Evolutionary conservation across 2,888 invertebrate species (phyloP).

Genomic region (Lepidochitona cinerea): DNA sequence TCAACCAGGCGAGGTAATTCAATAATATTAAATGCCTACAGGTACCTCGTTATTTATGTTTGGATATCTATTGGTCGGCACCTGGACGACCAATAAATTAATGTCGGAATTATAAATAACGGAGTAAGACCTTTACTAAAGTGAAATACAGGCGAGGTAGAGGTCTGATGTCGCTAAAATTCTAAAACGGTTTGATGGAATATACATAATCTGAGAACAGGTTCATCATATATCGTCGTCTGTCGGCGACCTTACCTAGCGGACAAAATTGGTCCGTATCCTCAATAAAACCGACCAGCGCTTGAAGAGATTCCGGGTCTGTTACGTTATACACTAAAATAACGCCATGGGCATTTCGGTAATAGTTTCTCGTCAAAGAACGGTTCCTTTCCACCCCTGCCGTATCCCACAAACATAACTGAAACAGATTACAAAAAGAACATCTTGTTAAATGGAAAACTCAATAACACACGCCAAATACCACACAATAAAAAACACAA

Average conservation of each 20-base stretch:
- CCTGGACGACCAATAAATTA: too few species aligned
- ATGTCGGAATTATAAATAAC: neutral
- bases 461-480: too few species aligned
- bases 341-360: slow-evolving; percentile 45
- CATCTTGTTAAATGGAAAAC: too few species aligned
- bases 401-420: slow-evolving; percentile 52
- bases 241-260: neutral
- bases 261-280: neutral
- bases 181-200: too few species aligned
- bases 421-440: neutral
- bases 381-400: slow-evolving; percentile 49
- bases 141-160: neutral
- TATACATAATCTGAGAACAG: too few species aligned
- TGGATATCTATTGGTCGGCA: too few species aligned
- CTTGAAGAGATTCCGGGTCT: slow-evolving; percentile 37
- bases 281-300: neutral
- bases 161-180: too few species aligned
- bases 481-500: too few species aligned
- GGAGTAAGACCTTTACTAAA: neutral
- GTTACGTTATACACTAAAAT: slow-evolving; percentile 47
- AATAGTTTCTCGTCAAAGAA: slow-evolving; percentile 53
- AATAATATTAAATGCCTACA: too few species aligned
- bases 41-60: too few species aligned
- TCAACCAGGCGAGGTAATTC: too few species aligned
- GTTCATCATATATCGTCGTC: too few species aligned